These are phyloP conservation scores for Fistularia tabacaria DNA, from an alignment of 2,797 vertebrate species.

Conservation along the genomic window DNA sequence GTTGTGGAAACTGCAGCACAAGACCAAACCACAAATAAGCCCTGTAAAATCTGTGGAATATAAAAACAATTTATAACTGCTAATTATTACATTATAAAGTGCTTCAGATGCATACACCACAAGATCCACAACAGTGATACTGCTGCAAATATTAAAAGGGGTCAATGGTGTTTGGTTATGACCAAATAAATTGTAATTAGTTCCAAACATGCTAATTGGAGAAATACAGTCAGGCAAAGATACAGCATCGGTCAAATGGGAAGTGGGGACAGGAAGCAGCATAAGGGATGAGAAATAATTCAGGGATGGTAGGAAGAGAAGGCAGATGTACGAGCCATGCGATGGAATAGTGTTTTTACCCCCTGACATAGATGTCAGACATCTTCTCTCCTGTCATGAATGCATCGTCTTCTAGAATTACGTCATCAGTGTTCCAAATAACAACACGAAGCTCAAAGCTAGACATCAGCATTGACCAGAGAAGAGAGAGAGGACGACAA, in stretches of 20 bases:
- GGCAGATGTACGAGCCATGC: conserved; percentile 71
- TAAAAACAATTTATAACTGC: no score
- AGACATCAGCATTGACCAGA: conserved; percentile 73
- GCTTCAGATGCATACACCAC: no score
- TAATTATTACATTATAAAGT: no score
- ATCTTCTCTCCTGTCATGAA: conserved; percentile 91
- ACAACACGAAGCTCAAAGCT: conserved; percentile 87
- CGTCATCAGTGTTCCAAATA: conserved; percentile 90
- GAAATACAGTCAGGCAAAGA: conserved; percentile 36
- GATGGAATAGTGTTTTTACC: conserved; percentile 80
- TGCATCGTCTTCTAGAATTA: conserved; percentile 88
- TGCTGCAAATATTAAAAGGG: neutral
- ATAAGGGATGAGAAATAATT: conserved; percentile 3
- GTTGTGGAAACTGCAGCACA: conserved; percentile 9
- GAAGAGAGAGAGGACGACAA: conserved; percentile 70
- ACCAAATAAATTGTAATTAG: conserved; percentile 19
- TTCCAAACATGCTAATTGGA: conserved; percentile 35
- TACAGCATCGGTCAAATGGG: conserved; percentile 44
- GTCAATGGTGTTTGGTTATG: conserved; percentile 58
- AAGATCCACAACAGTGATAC: no score
- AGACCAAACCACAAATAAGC: conserved; percentile 37
- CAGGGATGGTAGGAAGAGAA: conserved; percentile 17
- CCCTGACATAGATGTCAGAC: conserved; percentile 90
- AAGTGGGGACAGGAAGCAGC: conserved; percentile 19
- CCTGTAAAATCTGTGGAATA: no score